These are phyloP conservation scores for Drosophila ezoana DNA, from an alignment of 2,888 invertebrate species.

Conservation along the genomic window DNA sequence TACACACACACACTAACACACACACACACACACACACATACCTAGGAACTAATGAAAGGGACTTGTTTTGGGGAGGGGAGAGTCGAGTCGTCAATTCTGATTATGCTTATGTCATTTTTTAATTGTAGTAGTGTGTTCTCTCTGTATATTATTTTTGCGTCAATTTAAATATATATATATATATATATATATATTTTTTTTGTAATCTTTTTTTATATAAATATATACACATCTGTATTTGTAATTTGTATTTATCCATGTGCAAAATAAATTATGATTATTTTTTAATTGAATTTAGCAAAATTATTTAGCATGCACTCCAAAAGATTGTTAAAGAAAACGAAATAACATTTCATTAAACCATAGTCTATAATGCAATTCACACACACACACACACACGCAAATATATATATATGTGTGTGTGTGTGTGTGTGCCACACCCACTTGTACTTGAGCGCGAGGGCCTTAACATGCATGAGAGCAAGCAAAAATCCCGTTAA, in stretches of 20 bases:
- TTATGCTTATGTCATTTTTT: constrained; percentile 66
- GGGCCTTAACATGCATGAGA: constrained; percentile 77
- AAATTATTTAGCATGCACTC: constrained; percentile 57
- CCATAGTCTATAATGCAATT: constrained; percentile 34
- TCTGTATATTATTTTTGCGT: constrained; percentile 72
- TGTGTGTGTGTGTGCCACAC: constrained; percentile 28
- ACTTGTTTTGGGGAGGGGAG: constrained; percentile 12
- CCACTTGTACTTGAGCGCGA: constrained; percentile 75
- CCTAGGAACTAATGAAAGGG: constrained; percentile 53
- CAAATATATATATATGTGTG: constrained; percentile 7
- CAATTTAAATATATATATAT: constrained; percentile 46
- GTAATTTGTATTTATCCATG: constrained; percentile 80
- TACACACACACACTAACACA: constrained; percentile 45
- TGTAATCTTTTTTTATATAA: constrained; percentile 57
- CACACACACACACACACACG: constrained; percentile 17
- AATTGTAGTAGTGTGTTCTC: constrained; percentile 58
- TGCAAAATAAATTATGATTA: constrained; percentile 80
- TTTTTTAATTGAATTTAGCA: constrained; percentile 64
- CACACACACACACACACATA: constrained; percentile 34
- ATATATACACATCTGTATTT: constrained; percentile 61
- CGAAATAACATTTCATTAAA: constrained; percentile 14
- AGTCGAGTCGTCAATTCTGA: constrained; percentile 64
- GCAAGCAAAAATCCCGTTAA: constrained; percentile 55
- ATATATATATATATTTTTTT: constrained; percentile 44
- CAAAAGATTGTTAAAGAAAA: constrained; percentile 54